Percentiles rank a stretch among this genome's conserved stretches.
phyloP scores from a whole-genome alignment of 2,113 vertebrate genomes.

The Laterallus jamaicensis region DNA sequence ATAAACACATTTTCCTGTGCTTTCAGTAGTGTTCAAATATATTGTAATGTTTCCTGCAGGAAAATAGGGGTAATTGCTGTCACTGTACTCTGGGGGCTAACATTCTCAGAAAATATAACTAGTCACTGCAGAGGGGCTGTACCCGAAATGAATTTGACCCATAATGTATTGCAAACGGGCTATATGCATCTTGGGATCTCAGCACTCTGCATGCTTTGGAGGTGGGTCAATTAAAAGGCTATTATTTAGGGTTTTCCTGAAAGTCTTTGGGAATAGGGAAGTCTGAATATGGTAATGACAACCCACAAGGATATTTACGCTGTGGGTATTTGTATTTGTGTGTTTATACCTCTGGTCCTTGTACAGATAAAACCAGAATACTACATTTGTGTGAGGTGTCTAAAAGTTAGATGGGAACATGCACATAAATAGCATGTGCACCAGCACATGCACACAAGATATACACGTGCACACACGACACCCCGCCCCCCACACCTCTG shows the following conservation, averaged over 20 bases:
- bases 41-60: slow-evolving; percentile 60
- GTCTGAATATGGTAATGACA: neutral
- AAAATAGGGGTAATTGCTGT: slow-evolving; percentile 69
- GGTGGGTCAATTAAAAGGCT: slow-evolving; percentile 48
- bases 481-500: slow-evolving; percentile 6
- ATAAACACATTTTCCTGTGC: slow-evolving; percentile 28
- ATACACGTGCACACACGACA: neutral
- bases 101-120: slow-evolving; percentile 49
- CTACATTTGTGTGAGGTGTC: neutral
- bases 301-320: neutral
- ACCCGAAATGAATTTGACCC: slow-evolving; percentile 67
- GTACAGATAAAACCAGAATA: neutral
- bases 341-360: neutral
- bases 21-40: slow-evolving; percentile 40
- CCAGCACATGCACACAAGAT: neutral
- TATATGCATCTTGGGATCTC: slow-evolving; percentile 29
- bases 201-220: neutral
- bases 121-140: slow-evolving; percentile 8
- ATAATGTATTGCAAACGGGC: slow-evolving; percentile 45
- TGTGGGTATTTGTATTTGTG: neutral
- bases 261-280: slow-evolving; percentile 14
- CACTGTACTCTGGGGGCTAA: slow-evolving; percentile 53
- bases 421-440: neutral
- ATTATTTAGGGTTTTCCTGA: slow-evolving; percentile 28
- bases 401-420: neutral